Evolutionary conservation across 1,140 invertebrate species (phyloP), one percentile per base, ranked within the genome.

Genomic region (Eubasilissa regina): DNA sequence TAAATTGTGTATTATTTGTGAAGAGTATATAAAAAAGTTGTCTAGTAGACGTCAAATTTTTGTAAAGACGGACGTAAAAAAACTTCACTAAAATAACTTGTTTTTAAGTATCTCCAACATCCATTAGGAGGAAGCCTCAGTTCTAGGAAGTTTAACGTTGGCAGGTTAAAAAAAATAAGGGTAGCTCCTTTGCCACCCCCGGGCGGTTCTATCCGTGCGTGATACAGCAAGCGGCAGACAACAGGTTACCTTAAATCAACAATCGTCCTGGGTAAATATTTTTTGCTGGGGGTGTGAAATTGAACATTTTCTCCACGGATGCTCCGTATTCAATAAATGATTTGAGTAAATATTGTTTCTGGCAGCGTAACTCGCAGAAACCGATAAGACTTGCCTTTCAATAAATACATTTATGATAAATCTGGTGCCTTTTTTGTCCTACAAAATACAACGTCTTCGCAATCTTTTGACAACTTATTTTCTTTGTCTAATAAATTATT

Each of bases 211-310:
- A 12, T 25, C 25, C 60, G 60, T 62, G 60, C 60, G 60, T 62
- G 60, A 62, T 62, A 62, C 19, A 13, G 25, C 19, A 25, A 19
- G 60, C 12, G 17, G 19, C 25, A 62, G 60, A 62, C 60, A 62
- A 62, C 60, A 62, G 60, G 60, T 62, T 58, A 62, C 12, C 25
- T n/a, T 62, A 25, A 62, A 62, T 62, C 60, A 62, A 62, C 60
- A 62, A 62, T 62, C 60, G 60, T 43, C 19, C 60, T 25, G 60
- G 60, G 60, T 62, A 62, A 62, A 62, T 43, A 62, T 62, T 43
- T 43, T 43, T 62, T 62, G 21, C 55, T 1, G 19, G 60, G 60
- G 60, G 60, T 62, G 60, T 62, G 60, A 62, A 62, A 62, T 62
- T 43, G 60, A 62, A 62, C 60, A 62, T 62, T 62, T 35, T 62